Base-by-base conservation (phyloP, 2,797 vertebrate species). In the Linurgus olivaceus region DNA sequence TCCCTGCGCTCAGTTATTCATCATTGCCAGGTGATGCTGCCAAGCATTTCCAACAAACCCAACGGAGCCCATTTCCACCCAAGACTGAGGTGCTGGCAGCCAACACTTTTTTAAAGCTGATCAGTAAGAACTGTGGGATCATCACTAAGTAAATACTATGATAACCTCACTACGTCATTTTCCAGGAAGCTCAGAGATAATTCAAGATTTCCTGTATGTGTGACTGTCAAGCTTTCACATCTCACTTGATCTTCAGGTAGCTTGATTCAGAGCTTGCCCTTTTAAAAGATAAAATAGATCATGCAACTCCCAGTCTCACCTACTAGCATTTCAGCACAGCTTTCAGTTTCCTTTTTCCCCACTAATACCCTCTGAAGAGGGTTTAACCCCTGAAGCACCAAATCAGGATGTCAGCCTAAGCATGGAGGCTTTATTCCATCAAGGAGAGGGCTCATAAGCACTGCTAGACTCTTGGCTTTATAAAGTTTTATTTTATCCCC, bases 121-220 rank as follows among this genome's bases (percentile, higher is more conserved):
- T 35, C 52, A 9, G 74, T 13, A 33, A 73, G 42, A 75, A 79
- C 51, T 21, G 15, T 1, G 50, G 88, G 71, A 72, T 67, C 66
- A 68, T 70, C 57, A 28, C 26, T 17, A 23, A 72, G 75, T 44
- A 80, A 95, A 82, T 65, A 61, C 61, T 17, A 67, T 0, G 0
- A 75, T 28, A 87, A 66, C 81, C 80, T 71, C 59, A 2, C 67
- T 8, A 50, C 18, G 12, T 91, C 85, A 85, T 88, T 88, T 96
- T 95, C 95, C 93, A 93, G 95, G 88, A 96, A 97, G 93, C 76
- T 75, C 18, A 73, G 67, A 91, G 88, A 92, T 94, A 70, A 96
- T 55, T 94, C 93, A 96, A 85, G 80, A 37, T 84, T 97, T 97
- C 94, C 93, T 93, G 94, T 83, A 88, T 13, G 61, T 42, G 17